Percentiles rank a stretch among this genome's conserved stretches.
Evolutionary conservation across 2,113 vertebrate genomes (phyloP).

Genomic region (Protomyctophum bolini): DNA sequence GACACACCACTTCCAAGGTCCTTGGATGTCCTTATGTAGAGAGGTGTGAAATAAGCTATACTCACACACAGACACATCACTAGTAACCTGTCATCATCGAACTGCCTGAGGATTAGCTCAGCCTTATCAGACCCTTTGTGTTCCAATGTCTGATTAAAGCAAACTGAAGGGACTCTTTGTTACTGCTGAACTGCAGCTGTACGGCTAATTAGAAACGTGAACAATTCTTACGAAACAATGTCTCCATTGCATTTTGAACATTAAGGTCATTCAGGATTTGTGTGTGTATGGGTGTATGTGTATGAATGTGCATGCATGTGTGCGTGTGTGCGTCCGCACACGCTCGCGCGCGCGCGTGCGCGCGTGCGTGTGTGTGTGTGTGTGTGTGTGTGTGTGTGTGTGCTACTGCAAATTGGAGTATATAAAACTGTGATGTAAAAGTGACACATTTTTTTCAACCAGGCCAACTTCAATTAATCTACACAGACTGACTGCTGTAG

Average conservation of each 20-base stretch:
- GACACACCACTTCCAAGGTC: conserved; percentile 40
- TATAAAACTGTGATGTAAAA: too few species aligned
- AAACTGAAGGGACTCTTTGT: conserved; percentile 68
- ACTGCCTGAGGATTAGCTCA: conserved; percentile 79
- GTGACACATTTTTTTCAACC: conserved; percentile 7
- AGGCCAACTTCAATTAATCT: conserved; percentile 60
- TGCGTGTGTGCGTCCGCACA: too few species aligned
- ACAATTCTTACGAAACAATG: conserved; percentile 40
- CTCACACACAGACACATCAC: conserved; percentile 51
- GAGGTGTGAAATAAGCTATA: conserved; percentile 58
- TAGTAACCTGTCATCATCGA: conserved; percentile 49
- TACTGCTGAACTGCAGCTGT: conserved; percentile 59
- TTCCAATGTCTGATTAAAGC: conserved; percentile 83
- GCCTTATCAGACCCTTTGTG: conserved; percentile 83
- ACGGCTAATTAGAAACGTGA: conserved; percentile 73
- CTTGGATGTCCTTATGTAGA: conserved; percentile 50
- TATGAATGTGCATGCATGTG: too few species aligned
- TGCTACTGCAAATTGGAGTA: too few species aligned
- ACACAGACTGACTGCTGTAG: conserved; percentile 38
- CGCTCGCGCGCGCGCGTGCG: too few species aligned
- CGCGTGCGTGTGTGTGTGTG: too few species aligned
- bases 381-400: too few species aligned
- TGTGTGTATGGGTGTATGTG: not conserved
- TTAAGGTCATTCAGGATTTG: conserved; percentile 8
- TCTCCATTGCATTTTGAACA: conserved; percentile 49